These are phyloP conservation scores for Anoplolepis gracilipes DNA, from an alignment of 1,140 invertebrate species.

Conservation along the genomic window DNA sequence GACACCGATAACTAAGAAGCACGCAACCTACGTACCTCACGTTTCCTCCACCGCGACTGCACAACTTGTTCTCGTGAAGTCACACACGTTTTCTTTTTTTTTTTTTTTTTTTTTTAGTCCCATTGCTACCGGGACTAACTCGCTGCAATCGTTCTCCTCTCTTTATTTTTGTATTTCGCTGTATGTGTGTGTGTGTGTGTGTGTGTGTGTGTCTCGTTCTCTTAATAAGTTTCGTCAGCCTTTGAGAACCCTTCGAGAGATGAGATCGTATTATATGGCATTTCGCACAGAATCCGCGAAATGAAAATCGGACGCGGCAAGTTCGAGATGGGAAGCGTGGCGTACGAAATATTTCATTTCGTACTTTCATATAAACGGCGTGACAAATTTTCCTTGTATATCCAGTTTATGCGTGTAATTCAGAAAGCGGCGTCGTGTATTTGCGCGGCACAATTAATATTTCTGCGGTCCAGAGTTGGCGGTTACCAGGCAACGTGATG, in stretches of 20 bases:
- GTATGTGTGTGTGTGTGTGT: too few species aligned
- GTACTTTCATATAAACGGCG: neutral
- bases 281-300: neutral
- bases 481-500: slow-evolving; percentile 69
- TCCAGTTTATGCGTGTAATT: slow-evolving; percentile 50
- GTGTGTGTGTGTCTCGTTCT: neutral
- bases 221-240: slow-evolving; percentile 22
- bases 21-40: slow-evolving; percentile 55
- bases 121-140: neutral
- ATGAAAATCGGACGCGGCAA: neutral
- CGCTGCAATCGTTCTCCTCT: neutral
- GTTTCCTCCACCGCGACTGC: slow-evolving; percentile 19
- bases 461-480: slow-evolving; percentile 69
- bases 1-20: slow-evolving; percentile 69
- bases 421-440: slow-evolving; percentile 60
- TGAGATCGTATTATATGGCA: too few species aligned
- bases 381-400: slow-evolving; percentile 61
- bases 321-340: neutral
- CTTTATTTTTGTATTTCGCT: slow-evolving; percentile 26
- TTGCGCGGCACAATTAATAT: slow-evolving; percentile 70
- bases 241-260: neutral
- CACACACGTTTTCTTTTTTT: neutral
- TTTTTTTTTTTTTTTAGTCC: too few species aligned
- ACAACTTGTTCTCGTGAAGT: slow-evolving; percentile 44
- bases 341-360: slow-evolving; percentile 23